phyloP scores from a whole-genome alignment of 2,888 invertebrate genomes.

The Troides oblongomaculatus region DNA sequence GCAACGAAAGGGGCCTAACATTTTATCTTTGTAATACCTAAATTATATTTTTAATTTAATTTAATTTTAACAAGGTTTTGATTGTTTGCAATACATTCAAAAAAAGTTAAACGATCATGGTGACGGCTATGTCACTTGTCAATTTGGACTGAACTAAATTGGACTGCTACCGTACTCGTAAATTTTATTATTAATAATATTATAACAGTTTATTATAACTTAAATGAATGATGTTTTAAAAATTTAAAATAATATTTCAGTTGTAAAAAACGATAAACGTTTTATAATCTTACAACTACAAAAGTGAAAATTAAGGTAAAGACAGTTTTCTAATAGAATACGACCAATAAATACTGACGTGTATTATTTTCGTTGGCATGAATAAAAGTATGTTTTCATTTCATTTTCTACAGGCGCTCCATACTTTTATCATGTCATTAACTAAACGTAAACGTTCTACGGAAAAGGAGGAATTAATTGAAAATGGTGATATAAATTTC shows the following conservation, averaged over 20 bases:
- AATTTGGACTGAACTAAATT: neutral
- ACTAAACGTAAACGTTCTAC: slow-evolving; percentile 65
- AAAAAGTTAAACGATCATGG: neutral
- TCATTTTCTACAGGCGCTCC: slow-evolving; percentile 55
- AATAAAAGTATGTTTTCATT: slow-evolving; percentile 29
- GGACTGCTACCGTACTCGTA: neutral
- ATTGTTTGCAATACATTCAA: no score
- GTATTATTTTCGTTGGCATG: slow-evolving; percentile 51
- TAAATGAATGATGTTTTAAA: slow-evolving; percentile 13
- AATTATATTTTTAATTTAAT: no score
- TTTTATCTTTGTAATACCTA: no score
- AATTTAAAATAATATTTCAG: neutral
- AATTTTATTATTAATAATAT: neutral
- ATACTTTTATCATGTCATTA: slow-evolving; percentile 61
- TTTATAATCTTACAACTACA: neutral
- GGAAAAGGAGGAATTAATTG: slow-evolving; percentile 66
- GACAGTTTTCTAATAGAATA: slow-evolving; percentile 29
- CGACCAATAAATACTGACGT: slow-evolving; percentile 51
- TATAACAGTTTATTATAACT: neutral
- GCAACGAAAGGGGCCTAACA: no score
- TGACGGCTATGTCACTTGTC: slow-evolving; percentile 1
- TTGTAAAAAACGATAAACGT: neutral
- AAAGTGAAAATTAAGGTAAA: slow-evolving; percentile 66
- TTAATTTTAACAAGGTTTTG: no score
- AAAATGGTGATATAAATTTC: slow-evolving; percentile 59